Base-by-base conservation (phyloP, 2,113 vertebrate species). In the Rhadina sibilatrix region DNA sequence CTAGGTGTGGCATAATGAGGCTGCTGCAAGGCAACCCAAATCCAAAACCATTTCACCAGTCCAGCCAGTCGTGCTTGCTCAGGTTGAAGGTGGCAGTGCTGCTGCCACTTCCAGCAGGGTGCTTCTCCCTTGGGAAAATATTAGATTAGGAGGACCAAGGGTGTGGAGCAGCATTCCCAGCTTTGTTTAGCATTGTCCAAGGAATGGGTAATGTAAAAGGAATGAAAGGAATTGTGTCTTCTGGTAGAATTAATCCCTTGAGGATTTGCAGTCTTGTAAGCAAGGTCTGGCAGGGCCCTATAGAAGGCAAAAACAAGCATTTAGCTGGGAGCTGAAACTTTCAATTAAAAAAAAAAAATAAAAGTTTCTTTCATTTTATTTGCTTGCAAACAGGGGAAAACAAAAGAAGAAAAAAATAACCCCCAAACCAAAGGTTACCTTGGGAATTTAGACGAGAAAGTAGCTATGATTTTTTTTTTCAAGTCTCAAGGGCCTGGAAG, bases 151-250 rank as follows among this genome's bases (percentile, higher is more conserved):
- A 83, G 72, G 46, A 83, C 38, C 76, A 50, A 74, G 85, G 90
- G 71, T n/a, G 66, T 91, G 82, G 70, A 84, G 59, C 50, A 13
- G 0, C 53, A 65, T 83, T 93, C 76, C 87, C 2, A 0, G 0
- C 52, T 88, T 66, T 83, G 38, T 31, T 70, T 59, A 90, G 38
- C 46, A 56, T 46, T 57, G 40, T 69, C 87, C 90, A 59, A 92
- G 64, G 60, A 94, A 37, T 10, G 24, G 9, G 75, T 92, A 90
- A 94, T 71, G 64, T 79, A 10, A 94, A 81, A 94, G 44, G 93
- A 94, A 96, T 95, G 79, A 91, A 95, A 95, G 38, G 92, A 93
- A 95, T 96, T 0, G 8, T 68, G 31, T 81, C 42, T 83, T 91
- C 90, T 87, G 65, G 35, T 59, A 56, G 61, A 78, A 82, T 68